Base-by-base conservation (phyloP, 1,140 invertebrate genomes). In the Druon quercuslanigerum region DNA sequence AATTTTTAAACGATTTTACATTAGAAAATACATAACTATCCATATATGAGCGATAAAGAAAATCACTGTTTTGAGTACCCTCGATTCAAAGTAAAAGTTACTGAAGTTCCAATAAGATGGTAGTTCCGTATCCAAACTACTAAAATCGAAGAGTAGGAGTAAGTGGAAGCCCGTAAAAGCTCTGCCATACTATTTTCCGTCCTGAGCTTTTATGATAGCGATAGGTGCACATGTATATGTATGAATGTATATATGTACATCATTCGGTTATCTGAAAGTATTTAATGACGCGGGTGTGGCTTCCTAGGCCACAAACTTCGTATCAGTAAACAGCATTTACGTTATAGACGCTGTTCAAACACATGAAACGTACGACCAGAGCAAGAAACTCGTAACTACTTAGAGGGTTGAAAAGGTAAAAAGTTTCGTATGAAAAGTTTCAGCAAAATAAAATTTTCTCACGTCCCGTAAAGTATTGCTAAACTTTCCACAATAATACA, bases 251-350 rank as follows among this genome's bases (percentile, higher is more conserved):
- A 60, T 16, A 66, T 25, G 40, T 66, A 60, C 25, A 14, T 66
- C 60, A 66, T 66, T 66, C 60, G 16, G 20, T 25, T 66, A 40
- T 33, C 25, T 25, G 60, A 66, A 66, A 66, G 25, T 66, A 20
- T 16, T 66, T 66, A 66, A 66, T 66, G 60, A 66, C 60, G 60
- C 60, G 60, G 60, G 60, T 66, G 60, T 66, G 60, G 60, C 60
- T 66, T 66, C 60, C 40, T 46, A 46, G 6, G 25, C 54, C 54
- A 56, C 54, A 46, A 46, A 46, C 40, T 46, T 46, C 40, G 40
- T 46, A 46, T 46, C 54, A 20, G 54, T 56, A 56, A 56, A 56
- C 60, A 66, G 33, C 60, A 66, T 66, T 33, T 33, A 66, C 25
- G 25, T 33, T 33, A n/a, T 40, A 33, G 33, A 25, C 33, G 60